Conservation (phyloP, 2,888 invertebrate genomes). For the Steinernema scapterisci region DNA sequence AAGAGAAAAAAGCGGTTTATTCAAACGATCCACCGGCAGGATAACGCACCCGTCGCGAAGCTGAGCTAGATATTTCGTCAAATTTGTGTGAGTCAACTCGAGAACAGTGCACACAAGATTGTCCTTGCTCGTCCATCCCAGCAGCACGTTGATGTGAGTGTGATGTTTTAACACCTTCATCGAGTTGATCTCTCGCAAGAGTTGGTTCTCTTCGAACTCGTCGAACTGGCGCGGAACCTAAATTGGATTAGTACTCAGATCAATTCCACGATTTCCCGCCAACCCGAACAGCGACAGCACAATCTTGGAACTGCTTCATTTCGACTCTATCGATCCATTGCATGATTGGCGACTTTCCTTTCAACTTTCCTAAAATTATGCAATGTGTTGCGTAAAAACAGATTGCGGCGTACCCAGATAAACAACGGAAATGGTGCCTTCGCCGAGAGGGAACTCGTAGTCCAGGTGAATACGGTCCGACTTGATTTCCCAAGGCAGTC, state of each 20-base stretch:
- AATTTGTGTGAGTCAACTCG: constrained; percentile 56
- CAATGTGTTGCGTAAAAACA: neutral
- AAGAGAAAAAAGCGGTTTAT: neutral
- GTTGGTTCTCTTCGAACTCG: constrained; percentile 54
- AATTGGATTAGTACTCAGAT: neutral
- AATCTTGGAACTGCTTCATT: constrained; percentile 58
- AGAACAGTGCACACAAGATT: constrained; percentile 52
- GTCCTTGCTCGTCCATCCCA: constrained; percentile 56
- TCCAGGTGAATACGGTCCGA: constrained; percentile 53
- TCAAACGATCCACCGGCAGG: neutral
- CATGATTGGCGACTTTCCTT: constrained; percentile 57
- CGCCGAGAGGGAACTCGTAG: constrained; percentile 51
- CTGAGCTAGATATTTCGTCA: constrained; percentile 53
- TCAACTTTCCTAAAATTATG: constrained; percentile 47
- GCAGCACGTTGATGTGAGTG: constrained; percentile 52
- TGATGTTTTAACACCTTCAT: constrained; percentile 54
- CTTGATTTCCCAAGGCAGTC: constrained; percentile 57
- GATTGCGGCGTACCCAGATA: constrained; percentile 40
- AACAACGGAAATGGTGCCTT: constrained; percentile 53
- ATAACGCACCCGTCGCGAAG: constrained; percentile 49
- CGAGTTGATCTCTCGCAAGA: constrained; percentile 52
- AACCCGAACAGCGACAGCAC: constrained; percentile 54
- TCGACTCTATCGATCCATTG: constrained; percentile 57
- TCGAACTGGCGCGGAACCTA: constrained; percentile 51
- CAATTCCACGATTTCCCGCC: neutral